Conservation (phyloP, 2,113 vertebrate genomes). For the Peucedramus taeniatus region DNA sequence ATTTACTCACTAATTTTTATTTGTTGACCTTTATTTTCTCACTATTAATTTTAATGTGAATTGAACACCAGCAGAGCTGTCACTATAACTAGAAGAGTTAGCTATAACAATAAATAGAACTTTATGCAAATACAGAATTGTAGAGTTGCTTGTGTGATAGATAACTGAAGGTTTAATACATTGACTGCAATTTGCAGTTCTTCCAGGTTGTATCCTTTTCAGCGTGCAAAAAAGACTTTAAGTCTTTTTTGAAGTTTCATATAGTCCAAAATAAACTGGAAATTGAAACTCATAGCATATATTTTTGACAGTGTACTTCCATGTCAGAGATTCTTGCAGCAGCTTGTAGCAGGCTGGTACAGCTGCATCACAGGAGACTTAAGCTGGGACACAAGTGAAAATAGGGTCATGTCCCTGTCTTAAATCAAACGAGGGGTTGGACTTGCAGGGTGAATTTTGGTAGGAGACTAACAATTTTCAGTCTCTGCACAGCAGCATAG, state of each 20-base stretch:
- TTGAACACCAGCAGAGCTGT: neutral
- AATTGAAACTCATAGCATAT: neutral
- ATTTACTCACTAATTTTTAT: neutral
- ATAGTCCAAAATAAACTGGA: neutral
- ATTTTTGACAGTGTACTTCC: neutral
- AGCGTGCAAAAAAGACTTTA: neutral
- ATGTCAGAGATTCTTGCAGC: neutral
- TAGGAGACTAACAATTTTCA: neutral
- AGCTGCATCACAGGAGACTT: neutral
- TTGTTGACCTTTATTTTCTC: neutral
- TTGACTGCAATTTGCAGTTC: neutral
- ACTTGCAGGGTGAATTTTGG: neutral
- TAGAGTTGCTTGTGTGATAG: neutral
- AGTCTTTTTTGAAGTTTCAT: neutral
- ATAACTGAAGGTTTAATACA: neutral
- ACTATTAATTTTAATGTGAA: neutral
- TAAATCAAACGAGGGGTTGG: neutral
- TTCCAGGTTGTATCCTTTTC: neutral
- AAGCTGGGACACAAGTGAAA: neutral
- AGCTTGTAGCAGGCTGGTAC: neutral
- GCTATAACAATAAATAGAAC: neutral
- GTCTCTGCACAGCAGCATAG: neutral
- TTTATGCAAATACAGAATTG: neutral
- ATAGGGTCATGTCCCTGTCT: neutral
- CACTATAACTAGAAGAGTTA: conserved; percentile 2